Evolutionary conservation across 2,113 vertebrate genomes (phyloP), one percentile per base, ranked within the genome.

Genomic region (Platysteira castanea): DNA sequence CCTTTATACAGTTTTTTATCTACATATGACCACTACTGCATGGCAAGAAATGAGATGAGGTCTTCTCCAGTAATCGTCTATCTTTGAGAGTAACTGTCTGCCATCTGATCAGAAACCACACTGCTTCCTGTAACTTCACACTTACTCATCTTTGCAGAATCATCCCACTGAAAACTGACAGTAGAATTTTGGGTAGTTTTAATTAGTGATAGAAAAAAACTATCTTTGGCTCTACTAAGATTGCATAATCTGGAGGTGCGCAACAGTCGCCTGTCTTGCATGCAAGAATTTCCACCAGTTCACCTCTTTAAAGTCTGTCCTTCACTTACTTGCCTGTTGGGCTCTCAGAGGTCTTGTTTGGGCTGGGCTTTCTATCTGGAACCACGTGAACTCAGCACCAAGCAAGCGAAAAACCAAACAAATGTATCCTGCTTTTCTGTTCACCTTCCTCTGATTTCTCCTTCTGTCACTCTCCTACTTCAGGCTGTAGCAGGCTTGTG

Each of bases 71-170:
- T 77, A 59, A 42, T 54, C 1, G 0, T 73, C 79, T 77, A 0
- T 95, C 67, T 90, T 47, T 90, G 54, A 78, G 83, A 74, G 41
- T 47, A 92, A n/a, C 77, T 85, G 18, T 53, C 54, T 85, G 71
- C 86, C 68, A 94, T 81, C 79, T 95, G 75, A 92, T 86, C 68
- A 90, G 77, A 59, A 91, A 75, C 68, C 42, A 54, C 56, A 13
- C 37, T 78, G 76, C 90, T 96, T 95, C 93, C 91, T 93, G 74
- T 85, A 81, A 42, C 71, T 95, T 96, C 90, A 92, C 95, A 86
- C 84, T 95, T 94, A 91, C 44, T 95, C 82, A 88, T 91, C 88
- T 83, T 90, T 56, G 33, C 75, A 83, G 50, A 95, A 87, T 57
- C 95, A 94, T 65, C 87, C 84, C 87, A 90, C 90, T 80, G 82